A percentile compares a stretch with the other conserved stretches of the same genome.
phyloP scores from a whole-genome alignment of 92 coral and sea anemone species.

The Bergia sp. region DNA sequence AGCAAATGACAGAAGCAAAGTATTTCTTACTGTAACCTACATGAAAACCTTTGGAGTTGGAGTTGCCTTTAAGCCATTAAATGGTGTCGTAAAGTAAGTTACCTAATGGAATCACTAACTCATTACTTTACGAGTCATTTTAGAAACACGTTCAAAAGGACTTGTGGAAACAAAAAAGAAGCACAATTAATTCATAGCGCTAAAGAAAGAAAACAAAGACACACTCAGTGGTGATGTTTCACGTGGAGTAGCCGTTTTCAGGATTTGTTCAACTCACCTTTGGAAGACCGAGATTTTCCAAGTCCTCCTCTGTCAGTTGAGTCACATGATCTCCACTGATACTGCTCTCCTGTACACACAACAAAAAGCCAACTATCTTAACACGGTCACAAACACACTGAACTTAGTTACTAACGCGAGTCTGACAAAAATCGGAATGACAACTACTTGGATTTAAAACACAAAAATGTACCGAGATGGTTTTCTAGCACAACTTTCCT shows the following conservation, averaged over 20 bases:
- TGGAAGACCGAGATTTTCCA: slow-evolving; percentile 91
- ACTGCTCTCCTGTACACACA: slow-evolving; percentile 69
- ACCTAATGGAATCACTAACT: too few species aligned
- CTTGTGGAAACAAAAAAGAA: not conserved
- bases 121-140: not conserved
- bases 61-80: too few species aligned
- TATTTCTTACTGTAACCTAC: too few species aligned
- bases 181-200: not conserved
- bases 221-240: not conserved
- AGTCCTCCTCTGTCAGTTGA: slow-evolving; percentile 88
- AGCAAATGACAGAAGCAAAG: too few species aligned
- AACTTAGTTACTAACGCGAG: not conserved
- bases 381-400: not conserved
- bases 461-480: too few species aligned
- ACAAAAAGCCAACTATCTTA: not conserved
- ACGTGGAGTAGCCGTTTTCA: too few species aligned
- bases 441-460: not conserved
- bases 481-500: too few species aligned
- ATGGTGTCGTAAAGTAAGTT: too few species aligned
- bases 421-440: too few species aligned
- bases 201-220: not conserved
- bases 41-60: too few species aligned
- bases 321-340: slow-evolving; percentile 73
- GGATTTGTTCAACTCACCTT: slow-evolving; percentile 62
- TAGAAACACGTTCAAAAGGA: not conserved